Conservation (phyloP, 2,888 invertebrate species). For the Ceramica pisi region DNA sequence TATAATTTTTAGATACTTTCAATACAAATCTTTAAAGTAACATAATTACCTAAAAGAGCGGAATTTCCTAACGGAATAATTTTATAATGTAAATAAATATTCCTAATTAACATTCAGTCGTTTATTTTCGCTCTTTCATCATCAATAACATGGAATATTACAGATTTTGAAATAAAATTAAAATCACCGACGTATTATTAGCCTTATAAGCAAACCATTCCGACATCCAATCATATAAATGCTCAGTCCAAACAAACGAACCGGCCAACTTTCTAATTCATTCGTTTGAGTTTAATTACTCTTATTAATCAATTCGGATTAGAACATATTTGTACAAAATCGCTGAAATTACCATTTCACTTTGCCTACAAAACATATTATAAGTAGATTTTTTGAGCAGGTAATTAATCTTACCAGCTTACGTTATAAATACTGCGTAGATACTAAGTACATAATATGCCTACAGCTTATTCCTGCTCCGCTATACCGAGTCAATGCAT, state of each 20-base stretch:
- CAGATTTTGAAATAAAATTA: background rate
- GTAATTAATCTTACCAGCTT: slow-evolving; percentile 47
- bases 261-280: slow-evolving; percentile 48
- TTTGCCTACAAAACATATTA: slow-evolving; percentile 21
- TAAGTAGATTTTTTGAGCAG: slow-evolving; percentile 3
- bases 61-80: background rate
- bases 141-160: background rate
- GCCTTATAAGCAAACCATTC: background rate
- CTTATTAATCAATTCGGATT: slow-evolving; percentile 55
- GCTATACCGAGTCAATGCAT: slow-evolving; percentile 72
- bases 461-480: slow-evolving; percentile 45
- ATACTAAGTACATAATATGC: slow-evolving; percentile 18
- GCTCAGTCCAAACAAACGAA: slow-evolving; percentile 30
- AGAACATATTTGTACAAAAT: slow-evolving; percentile 51
- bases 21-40: background rate
- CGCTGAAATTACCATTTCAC: slow-evolving; percentile 37
- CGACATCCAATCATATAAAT: slow-evolving; percentile 36
- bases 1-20: background rate
- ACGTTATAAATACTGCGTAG: slow-evolving; percentile 51
- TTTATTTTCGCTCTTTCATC: background rate
- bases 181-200: background rate
- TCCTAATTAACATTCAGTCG: background rate
- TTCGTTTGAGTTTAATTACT: slow-evolving; percentile 54
- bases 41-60: background rate
- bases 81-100: too few species aligned